Evolutionary conservation across 2,888 invertebrate genomes (phyloP).

Genomic region (Sminthurinus aureus): DNA sequence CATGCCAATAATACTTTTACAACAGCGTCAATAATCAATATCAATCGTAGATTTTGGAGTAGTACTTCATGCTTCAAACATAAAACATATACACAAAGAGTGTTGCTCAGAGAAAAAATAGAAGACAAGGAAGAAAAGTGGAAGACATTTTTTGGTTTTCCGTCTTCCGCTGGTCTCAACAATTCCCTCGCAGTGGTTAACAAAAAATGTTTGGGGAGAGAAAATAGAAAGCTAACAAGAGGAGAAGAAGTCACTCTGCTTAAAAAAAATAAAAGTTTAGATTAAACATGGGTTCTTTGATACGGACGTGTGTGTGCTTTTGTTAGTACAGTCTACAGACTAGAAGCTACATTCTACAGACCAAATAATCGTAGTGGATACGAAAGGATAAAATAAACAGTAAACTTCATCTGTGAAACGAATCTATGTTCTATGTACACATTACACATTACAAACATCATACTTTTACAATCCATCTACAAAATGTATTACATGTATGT

Average conservation of each 20-base stretch:
- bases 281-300: constrained; percentile 16
- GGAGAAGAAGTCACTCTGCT: not conserved
- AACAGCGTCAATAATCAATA: no score
- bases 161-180: not conserved
- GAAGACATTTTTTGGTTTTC: constrained; percentile 9
- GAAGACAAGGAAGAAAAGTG: no score
- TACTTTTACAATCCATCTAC: not conserved
- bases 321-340: not conserved
- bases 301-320: not conserved
- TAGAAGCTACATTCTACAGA: not conserved
- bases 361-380: not conserved
- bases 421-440: not conserved
- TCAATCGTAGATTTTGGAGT: no score
- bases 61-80: no score
- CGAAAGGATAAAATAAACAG: constrained; percentile 2
- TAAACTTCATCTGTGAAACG: not conserved
- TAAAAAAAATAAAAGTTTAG: not conserved
- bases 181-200: not conserved
- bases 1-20: not conserved
- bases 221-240: not conserved
- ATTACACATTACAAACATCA: not conserved
- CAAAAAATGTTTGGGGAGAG: not conserved
- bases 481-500: not conserved
- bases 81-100: not conserved
- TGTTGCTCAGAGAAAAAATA: not conserved